These are phyloP conservation scores for Probaryconus sp. DNA, from an alignment of 1,140 invertebrate species.

Conservation along the genomic window DNA sequence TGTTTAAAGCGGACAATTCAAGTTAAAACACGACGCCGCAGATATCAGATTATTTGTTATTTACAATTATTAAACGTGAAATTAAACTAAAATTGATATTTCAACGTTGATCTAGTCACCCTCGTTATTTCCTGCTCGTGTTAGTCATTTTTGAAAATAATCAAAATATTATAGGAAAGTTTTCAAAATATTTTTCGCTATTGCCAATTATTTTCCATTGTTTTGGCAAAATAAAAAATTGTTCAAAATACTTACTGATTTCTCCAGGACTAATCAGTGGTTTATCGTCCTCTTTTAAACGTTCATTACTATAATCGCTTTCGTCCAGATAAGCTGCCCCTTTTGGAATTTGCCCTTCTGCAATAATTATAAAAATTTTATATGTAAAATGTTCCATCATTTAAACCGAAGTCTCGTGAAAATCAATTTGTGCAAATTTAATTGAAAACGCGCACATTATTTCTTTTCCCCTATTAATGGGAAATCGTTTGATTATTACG, in stretches of 20 bases:
- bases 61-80: not conserved
- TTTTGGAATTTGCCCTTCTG: constrained; percentile 90
- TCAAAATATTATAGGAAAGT: too few relatives aligned
- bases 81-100: too few relatives aligned
- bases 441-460: too few relatives aligned
- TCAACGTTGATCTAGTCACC: not conserved
- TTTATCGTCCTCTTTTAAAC: constrained; percentile 76
- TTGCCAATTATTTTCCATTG: too few relatives aligned
- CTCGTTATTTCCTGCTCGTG: not conserved
- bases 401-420: too few relatives aligned
- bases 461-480: too few relatives aligned
- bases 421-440: too few relatives aligned
- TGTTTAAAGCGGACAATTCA: too few relatives aligned
- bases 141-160: not conserved
- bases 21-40: too few relatives aligned
- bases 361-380: constrained; percentile 65
- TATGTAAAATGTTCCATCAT: not conserved
- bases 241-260: constrained; percentile 77
- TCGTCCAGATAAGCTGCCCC: constrained; percentile 86
- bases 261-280: constrained; percentile 82
- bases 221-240: constrained; percentile 8
- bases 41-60: not conserved
- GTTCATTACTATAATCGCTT: constrained; percentile 76
- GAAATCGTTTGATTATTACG: too few relatives aligned
- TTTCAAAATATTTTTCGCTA: too few relatives aligned